Evolutionary conservation across 2,797 vertebrate genomes (phyloP).

Genomic region (Siniperca undulata): DNA sequence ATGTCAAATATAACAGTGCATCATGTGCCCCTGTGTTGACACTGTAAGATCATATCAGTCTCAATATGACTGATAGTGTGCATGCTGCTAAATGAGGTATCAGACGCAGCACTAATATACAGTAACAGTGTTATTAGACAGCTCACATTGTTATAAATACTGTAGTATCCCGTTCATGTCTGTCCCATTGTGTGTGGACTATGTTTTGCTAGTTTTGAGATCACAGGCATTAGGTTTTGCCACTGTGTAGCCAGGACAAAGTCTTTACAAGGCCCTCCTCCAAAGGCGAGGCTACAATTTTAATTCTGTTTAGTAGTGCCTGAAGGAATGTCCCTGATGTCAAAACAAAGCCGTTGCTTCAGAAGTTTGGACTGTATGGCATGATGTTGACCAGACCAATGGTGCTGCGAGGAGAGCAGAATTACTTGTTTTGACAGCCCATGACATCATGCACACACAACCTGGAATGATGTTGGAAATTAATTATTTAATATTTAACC

Average conservation of each 20-base stretch:
- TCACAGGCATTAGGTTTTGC: constrained; percentile 38
- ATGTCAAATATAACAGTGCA: constrained; percentile 67
- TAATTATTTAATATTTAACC: constrained; percentile 40
- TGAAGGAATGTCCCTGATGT: constrained; percentile 69
- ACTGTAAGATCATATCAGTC: constrained; percentile 19
- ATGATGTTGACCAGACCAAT: constrained; percentile 57
- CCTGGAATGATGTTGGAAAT: constrained; percentile 21
- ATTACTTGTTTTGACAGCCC: constrained; percentile 47
- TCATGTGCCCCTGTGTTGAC: constrained; percentile 54
- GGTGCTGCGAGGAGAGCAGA: constrained; percentile 16
- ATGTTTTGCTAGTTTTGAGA: constrained; percentile 38
- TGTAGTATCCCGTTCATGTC: constrained; percentile 12
- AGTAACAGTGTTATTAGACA: constrained; percentile 14
- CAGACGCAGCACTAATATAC: background rate
- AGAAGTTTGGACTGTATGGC: constrained; percentile 68
- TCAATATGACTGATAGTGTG: constrained; percentile 23
- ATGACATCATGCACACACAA: constrained; percentile 40
- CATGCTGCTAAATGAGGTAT: constrained; percentile 33
- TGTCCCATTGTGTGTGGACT: constrained; percentile 32
- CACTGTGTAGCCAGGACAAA: constrained; percentile 38
- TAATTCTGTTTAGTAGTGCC: constrained; percentile 46
- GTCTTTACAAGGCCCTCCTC: constrained; percentile 39
- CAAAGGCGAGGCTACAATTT: constrained; percentile 41
- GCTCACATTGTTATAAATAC: constrained; percentile 21
- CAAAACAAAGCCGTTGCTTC: constrained; percentile 73